phyloP scores from a whole-genome alignment of 2,888 invertebrate genomes.

The Nymphalis polychloros region DNA sequence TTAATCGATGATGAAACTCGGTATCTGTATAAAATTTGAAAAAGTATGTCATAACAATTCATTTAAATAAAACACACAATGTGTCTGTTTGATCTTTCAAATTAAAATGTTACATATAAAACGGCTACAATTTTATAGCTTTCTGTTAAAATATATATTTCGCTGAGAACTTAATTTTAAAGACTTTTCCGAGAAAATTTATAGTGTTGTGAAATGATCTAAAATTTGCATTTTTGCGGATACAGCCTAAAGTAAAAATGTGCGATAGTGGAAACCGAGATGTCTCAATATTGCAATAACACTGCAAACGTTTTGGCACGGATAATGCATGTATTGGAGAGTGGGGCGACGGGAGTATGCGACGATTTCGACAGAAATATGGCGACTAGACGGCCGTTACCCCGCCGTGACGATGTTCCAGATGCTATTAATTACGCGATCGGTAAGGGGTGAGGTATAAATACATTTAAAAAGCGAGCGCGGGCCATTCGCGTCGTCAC shows the following conservation, averaged over 20 bases:
- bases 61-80: background rate
- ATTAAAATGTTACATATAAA: conserved; percentile 6
- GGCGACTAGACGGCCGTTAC: conserved; percentile 59
- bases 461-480: conserved; percentile 46
- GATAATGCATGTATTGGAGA: conserved; percentile 5
- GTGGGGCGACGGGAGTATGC: conserved; percentile 34
- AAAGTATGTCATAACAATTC: background rate
- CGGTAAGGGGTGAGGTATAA: conserved; percentile 54
- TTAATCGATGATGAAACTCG: background rate
- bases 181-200: background rate
- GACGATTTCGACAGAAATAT: conserved; percentile 58
- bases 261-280: conserved; percentile 4
- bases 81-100: background rate
- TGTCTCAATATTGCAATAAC: conserved; percentile 6
- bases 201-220: background rate
- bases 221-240: background rate
- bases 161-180: conserved; percentile 2
- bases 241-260: background rate
- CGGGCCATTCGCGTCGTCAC: conserved; percentile 59
- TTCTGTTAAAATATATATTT: conserved; percentile 2
- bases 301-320: conserved; percentile 9
- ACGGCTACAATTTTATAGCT: background rate
- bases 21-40: background rate
- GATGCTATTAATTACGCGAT: conserved; percentile 64
- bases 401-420: conserved; percentile 54